Evolutionary conservation across 2,888 invertebrate species (phyloP).

Genomic region (Patella pellucida): DNA sequence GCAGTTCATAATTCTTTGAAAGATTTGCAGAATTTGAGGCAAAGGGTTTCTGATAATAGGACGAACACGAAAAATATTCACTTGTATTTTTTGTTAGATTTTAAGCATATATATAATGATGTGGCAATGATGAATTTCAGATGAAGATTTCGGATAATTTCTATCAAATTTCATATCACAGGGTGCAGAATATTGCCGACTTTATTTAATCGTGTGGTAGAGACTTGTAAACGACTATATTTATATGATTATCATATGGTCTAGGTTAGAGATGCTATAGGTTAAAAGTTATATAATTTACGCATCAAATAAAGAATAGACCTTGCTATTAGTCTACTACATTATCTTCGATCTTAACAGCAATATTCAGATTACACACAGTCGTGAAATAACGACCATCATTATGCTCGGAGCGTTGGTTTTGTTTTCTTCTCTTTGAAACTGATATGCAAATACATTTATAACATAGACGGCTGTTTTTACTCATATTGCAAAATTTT

Average conservation of each 20-base stretch:
- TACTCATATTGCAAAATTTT: no score
- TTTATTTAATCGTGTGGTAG: not conserved
- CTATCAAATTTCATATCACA: constrained; percentile 5
- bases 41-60: not conserved
- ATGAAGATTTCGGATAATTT: not conserved
- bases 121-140: not conserved
- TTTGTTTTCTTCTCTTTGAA: no score
- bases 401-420: no score
- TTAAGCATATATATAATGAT: not conserved
- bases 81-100: constrained; percentile 4
- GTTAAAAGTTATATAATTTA: constrained; percentile 1
- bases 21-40: not conserved
- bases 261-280: not conserved
- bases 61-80: not conserved
- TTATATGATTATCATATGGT: not conserved
- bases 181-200: not conserved
- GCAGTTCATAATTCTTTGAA: not conserved
- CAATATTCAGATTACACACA: no score
- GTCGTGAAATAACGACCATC: no score
- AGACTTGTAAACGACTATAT: not conserved
- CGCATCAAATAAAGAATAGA: no score
- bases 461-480: no score
- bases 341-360: no score
- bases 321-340: no score
- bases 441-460: no score